phyloP scores from a whole-genome alignment of 1,140 invertebrate genomes.

The Cataglyphis hispanica region DNA sequence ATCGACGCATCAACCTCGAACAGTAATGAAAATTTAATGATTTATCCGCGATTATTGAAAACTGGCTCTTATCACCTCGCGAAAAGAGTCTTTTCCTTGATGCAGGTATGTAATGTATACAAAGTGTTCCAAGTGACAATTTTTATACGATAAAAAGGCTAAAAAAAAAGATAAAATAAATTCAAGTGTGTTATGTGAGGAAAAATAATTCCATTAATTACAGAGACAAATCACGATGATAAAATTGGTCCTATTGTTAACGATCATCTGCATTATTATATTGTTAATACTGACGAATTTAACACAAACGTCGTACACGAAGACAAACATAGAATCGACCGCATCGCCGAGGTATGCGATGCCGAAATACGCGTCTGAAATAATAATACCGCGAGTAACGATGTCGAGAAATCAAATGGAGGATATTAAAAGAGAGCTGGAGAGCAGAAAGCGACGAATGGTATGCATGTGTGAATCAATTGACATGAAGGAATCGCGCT shows the following conservation, averaged over 20 bases:
- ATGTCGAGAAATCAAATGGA: slow-evolving; percentile 53
- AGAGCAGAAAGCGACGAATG: slow-evolving; percentile 62
- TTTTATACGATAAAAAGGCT: not conserved
- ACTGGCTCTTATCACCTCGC: not conserved
- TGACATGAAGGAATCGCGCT: not conserved
- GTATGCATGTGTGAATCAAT: slow-evolving; percentile 59
- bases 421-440: slow-evolving; percentile 43
- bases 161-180: too few relatives aligned
- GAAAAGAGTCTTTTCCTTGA: slow-evolving; percentile 8
- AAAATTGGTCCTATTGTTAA: slow-evolving; percentile 41
- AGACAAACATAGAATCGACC: slow-evolving; percentile 47
- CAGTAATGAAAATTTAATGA: not conserved
- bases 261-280: slow-evolving; percentile 35
- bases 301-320: slow-evolving; percentile 27
- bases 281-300: slow-evolving; percentile 60
- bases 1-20: not conserved
- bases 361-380: slow-evolving; percentile 15
- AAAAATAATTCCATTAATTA: not conserved
- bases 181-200: too few relatives aligned
- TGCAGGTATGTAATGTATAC: slow-evolving; percentile 25
- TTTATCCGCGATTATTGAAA: not conserved
- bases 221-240: slow-evolving; percentile 62
- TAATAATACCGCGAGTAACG: slow-evolving; percentile 15
- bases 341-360: slow-evolving; percentile 31
- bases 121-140: not conserved